A percentile compares a stretch with the other conserved stretches of the same genome.
Conservation (phyloP, 1,140 invertebrate genomes). For the Dendrolimus kikuchii region DNA sequence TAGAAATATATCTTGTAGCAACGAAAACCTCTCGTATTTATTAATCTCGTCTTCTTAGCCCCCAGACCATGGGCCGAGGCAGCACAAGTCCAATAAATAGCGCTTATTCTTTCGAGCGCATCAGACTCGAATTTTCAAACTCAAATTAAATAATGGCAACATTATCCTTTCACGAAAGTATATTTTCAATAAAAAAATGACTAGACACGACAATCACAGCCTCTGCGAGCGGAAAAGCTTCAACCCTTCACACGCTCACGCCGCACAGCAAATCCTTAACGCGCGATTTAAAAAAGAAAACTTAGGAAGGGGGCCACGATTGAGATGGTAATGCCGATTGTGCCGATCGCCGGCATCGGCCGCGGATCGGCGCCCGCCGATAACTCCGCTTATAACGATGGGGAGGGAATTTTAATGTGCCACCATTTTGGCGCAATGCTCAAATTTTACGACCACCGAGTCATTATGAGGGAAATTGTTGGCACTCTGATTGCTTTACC, state of each 20-base stretch:
- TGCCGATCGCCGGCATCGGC: slow-evolving; percentile 42
- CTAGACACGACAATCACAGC: too few relatives aligned
- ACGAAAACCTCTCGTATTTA: too few relatives aligned
- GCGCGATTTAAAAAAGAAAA: slow-evolving; percentile 68
- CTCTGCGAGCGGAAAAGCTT: background rate
- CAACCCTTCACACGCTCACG: slow-evolving; percentile 64
- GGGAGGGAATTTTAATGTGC: slow-evolving; percentile 70
- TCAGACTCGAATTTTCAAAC: too few relatives aligned
- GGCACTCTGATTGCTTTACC: slow-evolving; percentile 69
- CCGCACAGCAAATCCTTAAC: slow-evolving; percentile 50
- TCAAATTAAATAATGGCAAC: too few relatives aligned
- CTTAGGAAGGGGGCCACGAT: slow-evolving; percentile 38
- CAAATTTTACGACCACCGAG: slow-evolving; percentile 68
- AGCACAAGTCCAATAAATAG: too few relatives aligned
- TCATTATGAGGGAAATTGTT: slow-evolving; percentile 72
- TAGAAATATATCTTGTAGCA: too few relatives aligned
- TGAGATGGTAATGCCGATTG: slow-evolving; percentile 63
- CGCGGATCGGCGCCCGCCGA: slow-evolving; percentile 44
- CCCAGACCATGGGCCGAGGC: too few relatives aligned
- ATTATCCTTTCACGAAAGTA: too few relatives aligned
- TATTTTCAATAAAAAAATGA: too few relatives aligned
- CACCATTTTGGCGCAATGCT: slow-evolving; percentile 71
- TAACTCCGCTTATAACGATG: slow-evolving; percentile 67
- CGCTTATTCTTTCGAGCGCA: too few relatives aligned
- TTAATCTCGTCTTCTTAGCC: too few relatives aligned